Base-by-base conservation (phyloP, 2,888 invertebrate genomes). In the Lucinisca nassula region DNA sequence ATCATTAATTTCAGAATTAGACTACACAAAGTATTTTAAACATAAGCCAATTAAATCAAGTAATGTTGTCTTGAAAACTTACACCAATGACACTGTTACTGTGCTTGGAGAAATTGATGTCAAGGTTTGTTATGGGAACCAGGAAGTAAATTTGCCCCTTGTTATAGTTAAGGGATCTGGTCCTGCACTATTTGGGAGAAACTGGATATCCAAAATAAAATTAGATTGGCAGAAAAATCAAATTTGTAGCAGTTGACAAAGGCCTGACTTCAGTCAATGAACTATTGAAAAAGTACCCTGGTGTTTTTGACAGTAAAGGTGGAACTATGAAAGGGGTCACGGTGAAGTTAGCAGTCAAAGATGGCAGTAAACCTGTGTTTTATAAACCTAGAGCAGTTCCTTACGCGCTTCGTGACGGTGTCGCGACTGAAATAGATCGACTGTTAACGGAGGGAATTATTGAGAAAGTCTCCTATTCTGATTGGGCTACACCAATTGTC, bases 401-500 rank as follows among this genome's bases (percentile, higher is more conserved):
- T 32, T 82, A 61, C 35, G 76, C 82, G 37, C 67, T 82, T 12
- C 37, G 70, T n/a, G 82, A 76, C 12, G 37, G 27, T 24, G 70
- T 82, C 14, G 82, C 38, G n/a, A 32, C 27, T 27, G 82, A 82
- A 70, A 32, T 82, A 6, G 61, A 76, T 58, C 58, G 67, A 6
- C 37, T 82, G 6, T 77, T 79, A 30, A 45, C 27, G 24, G 67
- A 82, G 49, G 67, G 77, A 32, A 61, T 82, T 10, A 77, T 78
- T 40, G 77, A 82, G 35, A 61, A 61, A 37, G 67, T 78, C n/a
- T 10, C 81, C 14, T 38, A 58, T 67, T 40, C 61, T 27, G 82
- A 82, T 37, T 82, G 82, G 82, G 76, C 77, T 21, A 82, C 67
- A n/a, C 82, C 76, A 10, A 49, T n/a, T n/a, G n/a, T n/a, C n/a